Evolutionary conservation across 2,888 invertebrate genomes (phyloP), one percentile per base, ranked within the genome.

Genomic region (Gymnosoma rotundatum): DNA sequence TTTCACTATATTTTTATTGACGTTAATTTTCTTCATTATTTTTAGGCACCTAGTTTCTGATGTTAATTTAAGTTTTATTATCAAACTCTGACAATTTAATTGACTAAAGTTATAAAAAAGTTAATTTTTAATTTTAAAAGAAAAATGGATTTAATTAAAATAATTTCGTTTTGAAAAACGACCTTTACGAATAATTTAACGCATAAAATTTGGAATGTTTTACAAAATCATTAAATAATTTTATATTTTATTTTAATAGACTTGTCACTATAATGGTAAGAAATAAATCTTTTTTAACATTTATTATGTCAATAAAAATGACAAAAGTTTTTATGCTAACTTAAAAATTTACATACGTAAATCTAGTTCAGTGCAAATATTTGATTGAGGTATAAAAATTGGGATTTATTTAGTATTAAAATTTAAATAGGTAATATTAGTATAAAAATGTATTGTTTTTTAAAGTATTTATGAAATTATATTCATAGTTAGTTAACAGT

Each of bases 251-350:
- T n/a, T n/a, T 54, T 67, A 9, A 7, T 16, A n/a, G 25, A 21
- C 20, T 16, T 45, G 14, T 21, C 45, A 20, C 16, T 20, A 38
- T 18, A 38, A 60, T 18, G 18, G 18, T 9, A n/a, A 7, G 4
- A 21, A 21, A 45, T 63, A 63, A 48, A 48, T 48, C 48, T 48
- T 54, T 54, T 18, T 10, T 9, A 56, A 21, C n/a, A 45, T 69
- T 69, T 58, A 56, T 56, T 21, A 14, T 12, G 0, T 69, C n/a
- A 56, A 69, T 56, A 25, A 56, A 56, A 25, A 9, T n/a, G 21
- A 25, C 21, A 25, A 69, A 56, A 21, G 12, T 69, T 54, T 54
- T 16, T n/a, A 42, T 21, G 67, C 52, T 69, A 69, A 69, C 38
- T 4, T 38, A 10, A 38, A 10, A 38, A 42, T 69, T 21, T 25